Conservation (phyloP, 2,113 vertebrate species). For the Catharus minimus region DNA sequence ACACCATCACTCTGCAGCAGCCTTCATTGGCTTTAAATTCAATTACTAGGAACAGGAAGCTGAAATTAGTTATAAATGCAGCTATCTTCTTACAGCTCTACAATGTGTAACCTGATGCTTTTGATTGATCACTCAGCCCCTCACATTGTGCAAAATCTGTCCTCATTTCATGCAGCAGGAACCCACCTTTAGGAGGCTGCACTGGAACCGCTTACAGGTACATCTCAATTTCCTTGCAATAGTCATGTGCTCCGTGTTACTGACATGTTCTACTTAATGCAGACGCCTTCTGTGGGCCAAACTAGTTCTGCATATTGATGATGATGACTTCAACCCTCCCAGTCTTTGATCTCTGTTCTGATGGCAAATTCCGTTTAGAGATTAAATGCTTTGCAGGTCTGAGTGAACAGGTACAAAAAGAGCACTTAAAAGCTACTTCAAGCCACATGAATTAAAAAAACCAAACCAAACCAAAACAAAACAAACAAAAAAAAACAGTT, state of each 20-base stretch:
- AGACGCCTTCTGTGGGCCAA: neutral
- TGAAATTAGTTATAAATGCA: neutral
- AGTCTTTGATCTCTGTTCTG: neutral
- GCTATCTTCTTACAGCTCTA: neutral
- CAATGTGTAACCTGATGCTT: fast-evolving
- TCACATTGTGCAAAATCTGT: neutral
- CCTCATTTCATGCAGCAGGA: neutral
- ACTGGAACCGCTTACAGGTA: neutral
- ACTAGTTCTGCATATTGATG: fast-evolving
- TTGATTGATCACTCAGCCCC: neutral
- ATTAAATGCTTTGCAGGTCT: neutral
- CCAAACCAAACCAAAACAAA: too few relatives aligned
- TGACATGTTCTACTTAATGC: fast-evolving
- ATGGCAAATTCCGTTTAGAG: neutral
- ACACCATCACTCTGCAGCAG: neutral
- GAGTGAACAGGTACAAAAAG: neutral
- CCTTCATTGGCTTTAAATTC: neutral
- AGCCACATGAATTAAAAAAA: neutral
- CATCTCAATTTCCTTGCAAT: neutral
- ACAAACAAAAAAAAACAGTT: neutral
- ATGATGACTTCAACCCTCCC: neutral
- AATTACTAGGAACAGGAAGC: neutral
- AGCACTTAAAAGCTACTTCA: neutral
- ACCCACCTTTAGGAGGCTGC: neutral
- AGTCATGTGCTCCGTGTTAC: neutral